Conservation (phyloP, 2,797 vertebrate species). For the Xiphorhynchus erythropygius region DNA sequence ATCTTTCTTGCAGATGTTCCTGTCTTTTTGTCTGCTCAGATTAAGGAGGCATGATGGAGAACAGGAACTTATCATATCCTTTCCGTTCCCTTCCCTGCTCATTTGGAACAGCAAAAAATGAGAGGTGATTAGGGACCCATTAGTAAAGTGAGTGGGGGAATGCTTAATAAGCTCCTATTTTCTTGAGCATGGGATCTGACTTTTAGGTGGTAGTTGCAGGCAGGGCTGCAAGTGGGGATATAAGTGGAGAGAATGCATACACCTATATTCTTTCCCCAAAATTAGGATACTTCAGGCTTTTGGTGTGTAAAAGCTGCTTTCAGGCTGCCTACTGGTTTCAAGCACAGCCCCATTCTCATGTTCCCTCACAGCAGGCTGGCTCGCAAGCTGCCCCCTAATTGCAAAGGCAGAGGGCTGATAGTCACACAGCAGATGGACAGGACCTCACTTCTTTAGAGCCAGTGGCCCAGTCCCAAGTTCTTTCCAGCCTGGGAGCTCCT, state of each 20-base stretch:
- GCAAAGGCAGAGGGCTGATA: not conserved
- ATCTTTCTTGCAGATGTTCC: slow-evolving; percentile 59
- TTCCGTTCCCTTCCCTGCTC: slow-evolving; percentile 17
- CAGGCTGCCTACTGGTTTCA: not conserved
- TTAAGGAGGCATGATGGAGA: not conserved
- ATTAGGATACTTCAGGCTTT: not conserved
- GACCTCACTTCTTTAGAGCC: not conserved
- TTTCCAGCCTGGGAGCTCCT: not conserved
- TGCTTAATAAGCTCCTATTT: not conserved
- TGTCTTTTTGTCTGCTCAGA: not conserved
- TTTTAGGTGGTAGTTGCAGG: not conserved
- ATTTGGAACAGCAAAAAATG: slow-evolving; percentile 6
- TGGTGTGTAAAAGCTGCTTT: not conserved
- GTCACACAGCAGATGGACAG: not conserved
- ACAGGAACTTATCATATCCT: not conserved
- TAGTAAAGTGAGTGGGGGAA: not conserved
- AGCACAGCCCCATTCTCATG: not conserved
- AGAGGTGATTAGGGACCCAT: not conserved
- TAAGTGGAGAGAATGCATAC: not conserved
- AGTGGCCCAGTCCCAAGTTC: not conserved
- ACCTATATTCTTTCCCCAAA: not conserved
- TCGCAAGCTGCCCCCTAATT: fast-evolving
- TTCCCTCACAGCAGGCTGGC: not conserved
- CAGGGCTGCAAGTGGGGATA: not conserved
- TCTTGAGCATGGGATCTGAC: not conserved